Percentiles rank a stretch among this genome's conserved stretches.
Evolutionary conservation across 1,140 invertebrate species (phyloP).

Genomic region (Homalodisca vitripennis): DNA sequence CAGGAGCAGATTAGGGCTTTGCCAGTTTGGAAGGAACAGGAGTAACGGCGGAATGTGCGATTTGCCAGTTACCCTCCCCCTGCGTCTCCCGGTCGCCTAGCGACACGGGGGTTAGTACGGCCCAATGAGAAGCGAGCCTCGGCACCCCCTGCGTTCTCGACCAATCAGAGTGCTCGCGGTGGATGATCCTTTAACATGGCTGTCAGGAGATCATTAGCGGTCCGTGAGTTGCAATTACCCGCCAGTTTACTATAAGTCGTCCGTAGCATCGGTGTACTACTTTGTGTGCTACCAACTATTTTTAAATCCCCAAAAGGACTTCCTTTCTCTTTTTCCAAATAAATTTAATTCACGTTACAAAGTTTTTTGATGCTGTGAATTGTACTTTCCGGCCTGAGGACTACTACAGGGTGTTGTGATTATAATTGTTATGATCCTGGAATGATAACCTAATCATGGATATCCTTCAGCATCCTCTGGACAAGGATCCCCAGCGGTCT

Average conservation of each 20-base stretch:
- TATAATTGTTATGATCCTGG: background rate
- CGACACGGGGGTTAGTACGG: background rate
- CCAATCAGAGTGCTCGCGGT: background rate
- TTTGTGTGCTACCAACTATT: too few species aligned
- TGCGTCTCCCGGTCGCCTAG: background rate
- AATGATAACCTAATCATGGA: background rate
- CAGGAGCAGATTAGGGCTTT: background rate
- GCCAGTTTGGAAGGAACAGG: background rate
- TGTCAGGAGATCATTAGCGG: background rate
- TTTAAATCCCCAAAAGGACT: too few species aligned
- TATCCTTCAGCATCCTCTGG: background rate
- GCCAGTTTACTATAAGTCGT: background rate
- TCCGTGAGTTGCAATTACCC: background rate
- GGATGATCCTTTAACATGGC: background rate
- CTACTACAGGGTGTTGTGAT: background rate
- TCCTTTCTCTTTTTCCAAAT: too few species aligned
- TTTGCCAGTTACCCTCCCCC: background rate
- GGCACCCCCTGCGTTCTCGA: background rate
- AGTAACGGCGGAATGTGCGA: background rate
- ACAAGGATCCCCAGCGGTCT: constrained; percentile 6
- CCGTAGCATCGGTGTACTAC: background rate
- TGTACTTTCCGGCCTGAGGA: background rate
- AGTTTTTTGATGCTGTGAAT: background rate
- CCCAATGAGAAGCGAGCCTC: background rate
- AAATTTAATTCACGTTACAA: background rate